Evolutionary conservation across 2,113 vertebrate species (phyloP).

Genomic region (Pelecanus crispus): DNA sequence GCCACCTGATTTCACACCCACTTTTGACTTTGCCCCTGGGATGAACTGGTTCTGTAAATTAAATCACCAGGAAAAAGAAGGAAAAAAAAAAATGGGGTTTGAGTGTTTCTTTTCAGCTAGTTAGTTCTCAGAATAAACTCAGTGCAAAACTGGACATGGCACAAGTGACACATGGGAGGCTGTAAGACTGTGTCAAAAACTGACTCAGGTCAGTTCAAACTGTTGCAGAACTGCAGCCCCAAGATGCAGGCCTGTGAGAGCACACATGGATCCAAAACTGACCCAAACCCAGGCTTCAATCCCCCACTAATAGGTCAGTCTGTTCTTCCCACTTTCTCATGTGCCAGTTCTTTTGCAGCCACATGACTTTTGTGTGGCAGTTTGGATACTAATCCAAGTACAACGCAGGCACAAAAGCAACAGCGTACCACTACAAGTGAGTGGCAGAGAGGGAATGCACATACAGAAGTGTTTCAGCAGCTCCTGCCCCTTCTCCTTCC

Average conservation of each 20-base stretch:
- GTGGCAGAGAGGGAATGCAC: background rate
- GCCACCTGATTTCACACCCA: background rate
- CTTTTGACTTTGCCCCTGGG: background rate
- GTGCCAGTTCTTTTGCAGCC: background rate
- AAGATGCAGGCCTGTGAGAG: background rate
- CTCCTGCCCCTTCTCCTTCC: background rate
- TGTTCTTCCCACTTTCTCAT: background rate
- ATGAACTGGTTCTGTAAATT: background rate
- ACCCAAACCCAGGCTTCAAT: background rate
- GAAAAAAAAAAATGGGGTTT: rapidly evolving
- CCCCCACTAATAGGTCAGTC: background rate
- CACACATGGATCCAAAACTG: background rate
- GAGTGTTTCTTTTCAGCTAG: background rate
- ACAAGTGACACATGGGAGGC: rapidly evolving
- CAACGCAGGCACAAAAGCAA: background rate
- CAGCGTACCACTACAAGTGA: rapidly evolving
- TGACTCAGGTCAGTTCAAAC: background rate
- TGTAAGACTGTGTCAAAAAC: background rate
- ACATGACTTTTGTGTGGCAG: rapidly evolving
- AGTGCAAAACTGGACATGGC: background rate
- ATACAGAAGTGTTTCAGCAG: background rate
- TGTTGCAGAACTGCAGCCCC: background rate
- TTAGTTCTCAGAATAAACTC: background rate
- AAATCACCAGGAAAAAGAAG: background rate
- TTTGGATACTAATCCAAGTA: background rate